Base-by-base conservation (phyloP, 2,113 vertebrate genomes). In the Tiliqua scincoides region DNA sequence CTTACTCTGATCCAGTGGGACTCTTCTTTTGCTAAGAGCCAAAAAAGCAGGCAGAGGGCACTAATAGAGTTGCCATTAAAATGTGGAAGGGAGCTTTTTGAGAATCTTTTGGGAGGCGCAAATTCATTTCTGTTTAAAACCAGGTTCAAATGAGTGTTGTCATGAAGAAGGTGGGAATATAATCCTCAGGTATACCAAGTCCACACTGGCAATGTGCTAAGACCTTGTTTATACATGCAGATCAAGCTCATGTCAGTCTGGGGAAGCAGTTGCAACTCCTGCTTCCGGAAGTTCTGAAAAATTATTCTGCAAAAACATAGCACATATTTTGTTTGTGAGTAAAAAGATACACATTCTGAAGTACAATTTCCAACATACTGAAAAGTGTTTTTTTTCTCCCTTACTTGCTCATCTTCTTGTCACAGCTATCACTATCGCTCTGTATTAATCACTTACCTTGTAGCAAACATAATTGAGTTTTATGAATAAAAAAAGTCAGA, bases 401-500 rank as follows among this genome's bases (percentile, higher is more conserved):
- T n/a, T n/a, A 84, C 87, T 82, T 0, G 54, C 32, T 40, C 6
- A 54, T 80, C 21, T 75, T 35, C 1, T 80, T 62, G 11, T 83
- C 4, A 43, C 76, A 76, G 79, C 3, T 48, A 72, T 89, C 59
- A 73, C 7, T 76, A 0, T 0, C 0, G 25, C 35, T 8, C 30
- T 5, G 30, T 85, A 75, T 78, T 78, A 59, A 65, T 90, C 80
- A 5, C 3, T 85, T 81, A 43, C 1, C 79, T 79, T 79, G 75
- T 73, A 1, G 0, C 7, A 70, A 59, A 62, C 71, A 10, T 35
- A 82, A 85, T 1, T 10, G 77, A 74, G 3, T 90, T 85, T n/a
- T 77, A 17, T 15, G 89, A 81, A 88, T 62, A 73, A 57, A 15
- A 43, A 54, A 87, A 54, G 67, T 79, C 54, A 81, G 72, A 5